Percentiles rank a stretch among this genome's conserved stretches.
Evolutionary conservation across 1,140 invertebrate genomes (phyloP).

Genomic region (Ganaspis sp.): DNA sequence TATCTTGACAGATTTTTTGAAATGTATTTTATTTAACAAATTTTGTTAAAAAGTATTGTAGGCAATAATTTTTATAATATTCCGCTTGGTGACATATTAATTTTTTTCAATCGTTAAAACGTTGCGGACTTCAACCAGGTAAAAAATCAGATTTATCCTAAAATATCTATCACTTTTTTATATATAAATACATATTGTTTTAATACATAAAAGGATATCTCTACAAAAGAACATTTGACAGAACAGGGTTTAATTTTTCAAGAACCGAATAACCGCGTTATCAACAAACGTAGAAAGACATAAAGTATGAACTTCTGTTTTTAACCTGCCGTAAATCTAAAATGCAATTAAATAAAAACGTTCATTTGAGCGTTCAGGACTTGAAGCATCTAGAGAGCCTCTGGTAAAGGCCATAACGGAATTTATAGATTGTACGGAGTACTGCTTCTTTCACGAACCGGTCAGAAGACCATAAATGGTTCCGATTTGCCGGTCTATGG

Average conservation of each 20-base stretch:
- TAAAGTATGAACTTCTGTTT: constrained; percentile 11
- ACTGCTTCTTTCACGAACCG: constrained; percentile 14
- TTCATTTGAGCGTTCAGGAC: neutral
- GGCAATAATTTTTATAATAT: too few relatives aligned
- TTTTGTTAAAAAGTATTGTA: too few relatives aligned
- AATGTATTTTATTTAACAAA: too few relatives aligned
- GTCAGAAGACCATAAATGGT: constrained; percentile 26
- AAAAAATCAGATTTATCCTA: too few relatives aligned
- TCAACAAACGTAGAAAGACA: neutral
- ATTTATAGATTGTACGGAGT: constrained; percentile 15
- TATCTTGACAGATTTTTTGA: too few relatives aligned
- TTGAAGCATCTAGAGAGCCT: constrained; percentile 12
- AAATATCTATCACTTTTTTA: too few relatives aligned
- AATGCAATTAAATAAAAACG: constrained; percentile 8
- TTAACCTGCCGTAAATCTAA: neutral
- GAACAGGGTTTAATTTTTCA: neutral
- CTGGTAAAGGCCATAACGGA: constrained; percentile 29
- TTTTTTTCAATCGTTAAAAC: too few relatives aligned
- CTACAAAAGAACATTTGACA: too few relatives aligned
- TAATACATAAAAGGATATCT: too few relatives aligned
- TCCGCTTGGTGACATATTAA: too few relatives aligned
- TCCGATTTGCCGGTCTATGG: constrained; percentile 16
- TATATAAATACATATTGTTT: too few relatives aligned
- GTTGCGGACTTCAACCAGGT: too few relatives aligned
- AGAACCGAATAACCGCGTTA: neutral